Base-by-base conservation (phyloP, 1,140 invertebrate genomes). In the Eciton burchellii region DNA sequence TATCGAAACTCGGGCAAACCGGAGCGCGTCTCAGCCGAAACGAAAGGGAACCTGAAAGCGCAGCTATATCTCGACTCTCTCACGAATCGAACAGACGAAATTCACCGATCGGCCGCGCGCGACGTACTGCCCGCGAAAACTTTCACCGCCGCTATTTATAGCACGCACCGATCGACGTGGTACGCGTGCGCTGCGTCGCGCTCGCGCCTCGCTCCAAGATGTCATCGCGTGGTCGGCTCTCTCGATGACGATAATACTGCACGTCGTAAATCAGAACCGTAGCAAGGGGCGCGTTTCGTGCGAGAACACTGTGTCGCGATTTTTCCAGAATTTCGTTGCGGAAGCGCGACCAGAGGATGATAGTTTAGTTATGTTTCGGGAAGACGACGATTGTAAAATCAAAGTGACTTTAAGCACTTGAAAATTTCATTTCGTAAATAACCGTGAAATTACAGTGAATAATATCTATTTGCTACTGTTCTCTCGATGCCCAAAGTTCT, bases 81-180 rank as follows among this genome's bases (percentile, higher is more conserved):
- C 41, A 11, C 49, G 11, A 12, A 0, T 0, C 5, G 0, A 9
- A 3, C 41, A 1, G n/a, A 8, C 11, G 24, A 41, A 41, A 26
- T 14, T 41, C 16, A 11, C 65, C 6, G 5, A 4, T 29, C 21
- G 26, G 24, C 56, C 81, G 59, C 82, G 83, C 76, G 45, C 60
- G 59, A 59, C n/a, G 19, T 73, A 90, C 89, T 90, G 71, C 35
- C 81, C 47, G 77, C 26, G 52, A 54, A 29, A 86, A 89, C 85
- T 89, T 89, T 86, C 84, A 73, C 81, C 79, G 60, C 49, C 66
- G 19, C 81, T 86, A 90, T 89, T 89, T 90, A 90, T 90, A 90
- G 29, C 6, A 19, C 16, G 47, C 21, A 60, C 60, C 35, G 12
- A 16, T 16, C 11, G 14, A 1, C 24, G 5, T 1, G 1, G 1